phyloP scores from a whole-genome alignment of 2,797 vertebrate species.

The Paedocypris micromegethes region DNA sequence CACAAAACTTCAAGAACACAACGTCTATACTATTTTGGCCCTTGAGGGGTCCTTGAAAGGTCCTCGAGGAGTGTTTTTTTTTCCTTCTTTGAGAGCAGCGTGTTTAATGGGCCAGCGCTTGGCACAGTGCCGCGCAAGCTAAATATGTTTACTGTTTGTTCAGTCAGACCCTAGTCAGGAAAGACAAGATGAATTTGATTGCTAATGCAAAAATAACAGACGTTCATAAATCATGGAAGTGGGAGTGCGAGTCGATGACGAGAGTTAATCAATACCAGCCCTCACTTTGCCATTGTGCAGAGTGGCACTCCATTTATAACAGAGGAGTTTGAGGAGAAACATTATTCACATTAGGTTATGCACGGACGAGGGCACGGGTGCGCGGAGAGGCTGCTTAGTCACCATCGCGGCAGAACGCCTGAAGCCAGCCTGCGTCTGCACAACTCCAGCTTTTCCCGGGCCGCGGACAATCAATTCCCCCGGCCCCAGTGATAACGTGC shows the following conservation, averaged over 20 bases:
- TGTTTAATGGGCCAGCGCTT: slow-evolving; percentile 38
- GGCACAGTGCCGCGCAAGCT: slow-evolving; percentile 36
- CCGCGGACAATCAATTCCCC: slow-evolving; percentile 29
- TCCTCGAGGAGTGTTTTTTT: slow-evolving; percentile 18
- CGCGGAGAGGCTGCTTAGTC: slow-evolving; percentile 60
- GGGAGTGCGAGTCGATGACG: slow-evolving; percentile 82
- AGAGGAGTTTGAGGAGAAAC: slow-evolving; percentile 72
- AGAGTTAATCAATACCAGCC: slow-evolving; percentile 93
- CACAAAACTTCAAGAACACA: neutral
- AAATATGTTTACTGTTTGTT: slow-evolving; percentile 78
- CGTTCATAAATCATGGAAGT: slow-evolving; percentile 89
- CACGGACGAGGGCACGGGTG: slow-evolving; percentile 54
- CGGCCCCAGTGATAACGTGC: slow-evolving; percentile 20
- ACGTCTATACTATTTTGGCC: slow-evolving; percentile 10
- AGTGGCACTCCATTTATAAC: slow-evolving; percentile 94
- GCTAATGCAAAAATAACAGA: slow-evolving; percentile 94
- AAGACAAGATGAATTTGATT: slow-evolving; percentile 93
- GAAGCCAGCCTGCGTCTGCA: slow-evolving; percentile 47
- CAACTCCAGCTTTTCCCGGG: slow-evolving; percentile 31
- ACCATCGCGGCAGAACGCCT: slow-evolving; percentile 47
- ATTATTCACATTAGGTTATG: slow-evolving; percentile 78
- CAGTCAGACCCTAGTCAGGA: slow-evolving; percentile 68
- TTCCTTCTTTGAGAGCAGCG: slow-evolving; percentile 13
- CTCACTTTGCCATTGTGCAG: slow-evolving; percentile 90
- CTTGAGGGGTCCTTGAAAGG: slow-evolving; percentile 2